Evolutionary conservation across 2,113 vertebrate genomes (phyloP), one percentile per base, ranked within the genome.

Genomic region (Andinoacara biseriatus): DNA sequence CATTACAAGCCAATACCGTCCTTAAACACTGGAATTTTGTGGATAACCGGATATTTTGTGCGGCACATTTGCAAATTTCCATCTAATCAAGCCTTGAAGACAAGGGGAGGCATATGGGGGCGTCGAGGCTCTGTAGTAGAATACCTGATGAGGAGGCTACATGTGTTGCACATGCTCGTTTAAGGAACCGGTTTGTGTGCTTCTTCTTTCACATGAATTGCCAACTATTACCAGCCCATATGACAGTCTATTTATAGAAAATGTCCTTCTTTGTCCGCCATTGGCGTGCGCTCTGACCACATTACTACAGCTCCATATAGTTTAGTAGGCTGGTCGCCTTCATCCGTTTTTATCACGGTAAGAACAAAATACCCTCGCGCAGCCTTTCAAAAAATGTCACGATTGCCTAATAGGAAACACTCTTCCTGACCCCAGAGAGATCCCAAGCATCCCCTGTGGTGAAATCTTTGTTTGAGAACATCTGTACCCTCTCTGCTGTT

Each of bases 111-210:
- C 81, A 58, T 54, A 20, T 46, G 74, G 72, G 75, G 82, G 87
- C 58, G 84, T 81, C 65, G 4, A 56, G 80, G 67, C 72, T 83
- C 81, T 69, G 89, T 93, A 90, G 90, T 89, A 92, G 92, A 91
- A 91, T 92, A 91, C 82, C 49, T 86, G 87, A 92, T 90, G 90
- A 90, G 84, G 87, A 84, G 60, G 90, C 69, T 89, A 86, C 88
- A 91, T 91, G 89, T 91, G 86, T 88, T 93, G 88, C 88, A 78
- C 72, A 49, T 20, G 49, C 35, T 77, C 76, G 40, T 78, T 49
- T 69, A 14, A 58, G 84, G 75, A 79, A 24, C 56, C 74, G 72
- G 80, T 31, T 59, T 63, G 43, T 61, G 61, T 22, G 14, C 59
- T 58, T 77, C 57, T 76, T 40, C 84, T 58, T 58, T 82, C 31